These are phyloP conservation scores for Elachura formosa DNA, from an alignment of 2,113 vertebrate species.

Conservation along the genomic window DNA sequence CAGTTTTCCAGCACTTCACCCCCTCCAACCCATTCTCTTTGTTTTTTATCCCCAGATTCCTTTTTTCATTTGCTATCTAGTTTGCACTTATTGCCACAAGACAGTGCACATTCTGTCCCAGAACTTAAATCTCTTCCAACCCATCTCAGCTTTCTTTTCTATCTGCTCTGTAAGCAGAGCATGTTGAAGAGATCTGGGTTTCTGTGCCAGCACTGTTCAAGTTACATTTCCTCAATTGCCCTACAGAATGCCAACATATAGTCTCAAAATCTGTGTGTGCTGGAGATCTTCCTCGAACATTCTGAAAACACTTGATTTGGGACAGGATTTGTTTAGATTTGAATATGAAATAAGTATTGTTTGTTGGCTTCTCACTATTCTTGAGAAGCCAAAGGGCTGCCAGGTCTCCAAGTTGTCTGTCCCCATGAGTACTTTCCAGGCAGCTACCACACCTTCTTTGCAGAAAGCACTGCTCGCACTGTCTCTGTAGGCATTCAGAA, in stretches of 20 bases:
- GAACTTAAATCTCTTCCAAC: background rate
- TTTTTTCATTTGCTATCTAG: background rate
- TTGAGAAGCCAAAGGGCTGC: background rate
- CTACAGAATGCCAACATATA: background rate
- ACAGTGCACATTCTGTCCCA: background rate
- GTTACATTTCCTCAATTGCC: background rate
- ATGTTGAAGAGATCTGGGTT: background rate
- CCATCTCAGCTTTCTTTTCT: background rate
- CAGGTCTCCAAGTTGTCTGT: background rate
- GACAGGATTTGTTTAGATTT: background rate
- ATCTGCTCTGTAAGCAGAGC: background rate
- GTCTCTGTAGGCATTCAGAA: background rate
- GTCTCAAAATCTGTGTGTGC: background rate
- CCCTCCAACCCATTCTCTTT: fast-evolving
- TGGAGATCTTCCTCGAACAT: background rate
- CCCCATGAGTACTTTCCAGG: background rate
- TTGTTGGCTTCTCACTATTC: background rate
- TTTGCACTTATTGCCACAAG: background rate
- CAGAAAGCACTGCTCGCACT: background rate
- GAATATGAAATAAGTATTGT: background rate
- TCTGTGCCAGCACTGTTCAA: background rate
- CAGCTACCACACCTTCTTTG: background rate
- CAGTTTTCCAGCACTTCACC: background rate
- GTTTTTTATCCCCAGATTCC: background rate
- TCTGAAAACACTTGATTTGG: background rate